phyloP scores from a whole-genome alignment of 2,113 vertebrate species.

The Gorsachius goisagi region DNA sequence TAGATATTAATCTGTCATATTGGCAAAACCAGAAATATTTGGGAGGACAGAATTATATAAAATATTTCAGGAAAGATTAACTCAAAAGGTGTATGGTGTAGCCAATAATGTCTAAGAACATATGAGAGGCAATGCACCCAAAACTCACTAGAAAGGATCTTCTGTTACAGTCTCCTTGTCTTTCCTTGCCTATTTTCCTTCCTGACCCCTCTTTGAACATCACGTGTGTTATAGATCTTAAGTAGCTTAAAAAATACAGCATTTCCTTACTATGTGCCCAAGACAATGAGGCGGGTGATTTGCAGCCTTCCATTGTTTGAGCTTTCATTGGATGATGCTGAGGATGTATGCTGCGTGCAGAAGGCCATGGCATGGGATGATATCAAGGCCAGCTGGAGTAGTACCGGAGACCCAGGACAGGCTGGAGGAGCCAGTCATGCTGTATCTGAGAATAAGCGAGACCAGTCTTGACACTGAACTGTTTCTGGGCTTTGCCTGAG shows the following conservation, averaged over 20 bases:
- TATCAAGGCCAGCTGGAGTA: neutral
- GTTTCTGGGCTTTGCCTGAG: neutral
- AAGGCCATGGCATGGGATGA: accelerated
- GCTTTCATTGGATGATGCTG: neutral
- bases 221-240: neutral
- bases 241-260: neutral
- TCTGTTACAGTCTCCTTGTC: neutral
- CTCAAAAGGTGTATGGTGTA: neutral
- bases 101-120: neutral
- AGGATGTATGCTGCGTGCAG: neutral
- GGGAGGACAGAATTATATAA: neutral
- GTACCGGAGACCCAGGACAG: neutral
- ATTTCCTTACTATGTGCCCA: neutral
- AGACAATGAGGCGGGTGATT: neutral
- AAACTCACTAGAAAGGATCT: neutral
- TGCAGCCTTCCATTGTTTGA: neutral
- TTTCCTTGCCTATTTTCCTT: neutral
- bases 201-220: neutral
- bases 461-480: neutral
- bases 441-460: neutral
- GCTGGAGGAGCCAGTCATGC: neutral
- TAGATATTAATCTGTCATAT: neutral
- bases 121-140: neutral
- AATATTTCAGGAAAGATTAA: constrained; percentile 1
- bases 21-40: neutral